phyloP scores from a whole-genome alignment of 1,140 invertebrate genomes.

The Probaryconus sp. region DNA sequence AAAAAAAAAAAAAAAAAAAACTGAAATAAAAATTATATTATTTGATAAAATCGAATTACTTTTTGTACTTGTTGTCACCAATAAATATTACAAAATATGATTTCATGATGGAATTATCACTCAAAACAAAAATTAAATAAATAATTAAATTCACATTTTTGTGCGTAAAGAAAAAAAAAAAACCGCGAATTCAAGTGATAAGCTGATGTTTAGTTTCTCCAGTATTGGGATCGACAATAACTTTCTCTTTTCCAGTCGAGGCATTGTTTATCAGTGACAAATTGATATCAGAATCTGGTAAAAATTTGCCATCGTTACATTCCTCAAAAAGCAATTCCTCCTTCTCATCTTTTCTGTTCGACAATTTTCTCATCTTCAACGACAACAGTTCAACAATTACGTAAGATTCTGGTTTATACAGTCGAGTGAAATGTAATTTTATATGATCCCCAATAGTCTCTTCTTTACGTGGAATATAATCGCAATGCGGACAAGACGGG shows the following conservation, averaged over 20 bases:
- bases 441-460: slow-evolving; percentile 89
- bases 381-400: slow-evolving; percentile 80
- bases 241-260: slow-evolving; percentile 73
- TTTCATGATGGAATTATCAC: too few species aligned
- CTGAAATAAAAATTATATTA: too few species aligned
- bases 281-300: slow-evolving; percentile 55
- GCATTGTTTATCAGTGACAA: slow-evolving; percentile 57
- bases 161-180: too few species aligned
- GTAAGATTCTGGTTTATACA: slow-evolving; percentile 81
- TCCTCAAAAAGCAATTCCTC: slow-evolving; percentile 73
- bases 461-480: slow-evolving; percentile 87
- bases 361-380: slow-evolving; percentile 74
- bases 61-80: too few species aligned
- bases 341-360: slow-evolving; percentile 64
- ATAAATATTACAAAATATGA: too few species aligned
- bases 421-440: slow-evolving; percentile 86
- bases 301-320: slow-evolving; percentile 73
- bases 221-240: slow-evolving; percentile 80
- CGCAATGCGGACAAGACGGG: slow-evolving; percentile 87
- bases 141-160: too few species aligned
- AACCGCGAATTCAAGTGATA: slow-evolving; percentile 32
- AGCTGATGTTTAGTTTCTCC: slow-evolving; percentile 76
- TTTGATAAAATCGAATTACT: too few species aligned
- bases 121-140: too few species aligned
- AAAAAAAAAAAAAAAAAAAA: too few species aligned